Evolutionary conservation across 2,113 vertebrate species (phyloP).

Genomic region (Oreochromis tanganicae): DNA sequence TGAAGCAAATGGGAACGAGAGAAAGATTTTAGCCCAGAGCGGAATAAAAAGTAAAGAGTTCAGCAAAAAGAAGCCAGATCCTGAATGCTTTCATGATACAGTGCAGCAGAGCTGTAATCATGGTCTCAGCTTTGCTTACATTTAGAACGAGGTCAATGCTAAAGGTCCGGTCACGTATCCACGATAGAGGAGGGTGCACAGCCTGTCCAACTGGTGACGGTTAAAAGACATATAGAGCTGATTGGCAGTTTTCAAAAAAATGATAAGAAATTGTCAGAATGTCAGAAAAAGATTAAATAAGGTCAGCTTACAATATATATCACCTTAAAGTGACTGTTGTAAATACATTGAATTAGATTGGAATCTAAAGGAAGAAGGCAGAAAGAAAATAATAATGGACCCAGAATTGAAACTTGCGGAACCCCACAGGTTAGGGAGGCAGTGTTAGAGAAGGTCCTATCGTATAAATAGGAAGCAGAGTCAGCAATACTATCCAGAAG

Average conservation of each 20-base stretch:
- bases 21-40: not conserved
- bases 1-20: fast-evolving
- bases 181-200: not conserved
- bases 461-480: not conserved
- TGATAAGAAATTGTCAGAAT: too few relatives aligned
- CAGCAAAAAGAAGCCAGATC: not conserved
- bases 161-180: not conserved
- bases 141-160: not conserved
- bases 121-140: not conserved
- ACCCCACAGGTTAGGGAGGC: not conserved
- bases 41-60: not conserved
- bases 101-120: fast-evolving
- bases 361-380: not conserved
- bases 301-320: not conserved
- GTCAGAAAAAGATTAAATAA: too few relatives aligned
- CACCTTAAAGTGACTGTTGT: not conserved
- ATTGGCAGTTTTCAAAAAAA: too few relatives aligned
- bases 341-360: not conserved
- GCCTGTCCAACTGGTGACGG: not conserved
- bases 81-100: not conserved
- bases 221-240: not conserved
- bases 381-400: not conserved
- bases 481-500: not conserved
- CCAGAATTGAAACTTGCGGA: fast-evolving
- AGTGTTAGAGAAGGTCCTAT: not conserved